Evolutionary conservation across 1,140 invertebrate genomes (phyloP).

Genomic region (Heliconius melpomene): DNA sequence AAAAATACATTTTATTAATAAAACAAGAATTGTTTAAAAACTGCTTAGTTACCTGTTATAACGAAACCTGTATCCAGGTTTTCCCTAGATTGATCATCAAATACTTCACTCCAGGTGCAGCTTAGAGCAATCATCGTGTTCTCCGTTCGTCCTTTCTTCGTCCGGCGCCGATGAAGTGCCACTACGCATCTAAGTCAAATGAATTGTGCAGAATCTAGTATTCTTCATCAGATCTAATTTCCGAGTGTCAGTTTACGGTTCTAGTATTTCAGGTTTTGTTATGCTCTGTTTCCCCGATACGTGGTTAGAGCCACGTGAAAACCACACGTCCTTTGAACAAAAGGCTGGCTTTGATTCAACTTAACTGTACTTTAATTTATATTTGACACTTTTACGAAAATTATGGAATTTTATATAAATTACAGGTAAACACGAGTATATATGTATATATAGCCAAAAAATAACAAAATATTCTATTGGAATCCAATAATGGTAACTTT

Average conservation of each 20-base stretch:
- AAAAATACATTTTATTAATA: not conserved
- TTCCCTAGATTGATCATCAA: conserved; percentile 46
- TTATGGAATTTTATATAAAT: not conserved
- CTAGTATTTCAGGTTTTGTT: conserved; percentile 41
- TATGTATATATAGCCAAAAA: too few species aligned
- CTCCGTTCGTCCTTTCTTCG: not conserved
- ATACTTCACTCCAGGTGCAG: conserved; percentile 51
- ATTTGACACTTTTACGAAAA: not conserved
- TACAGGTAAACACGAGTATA: not conserved
- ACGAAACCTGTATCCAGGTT: conserved; percentile 49
- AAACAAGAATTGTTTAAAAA: not conserved
- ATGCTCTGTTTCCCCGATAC: conserved; percentile 45
- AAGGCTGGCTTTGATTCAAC: conserved; percentile 16
- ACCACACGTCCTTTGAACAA: conserved; percentile 36
- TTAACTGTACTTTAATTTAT: conserved; percentile 22
- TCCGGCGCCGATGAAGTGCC: conserved; percentile 21
- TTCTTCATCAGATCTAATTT: conserved; percentile 35
- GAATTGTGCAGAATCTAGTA: conserved; percentile 35
- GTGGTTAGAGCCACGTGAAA: conserved; percentile 36
- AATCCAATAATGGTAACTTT: too few species aligned
- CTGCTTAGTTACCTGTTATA: conserved; percentile 46
- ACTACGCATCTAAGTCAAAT: conserved; percentile 30
- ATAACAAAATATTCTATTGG: too few species aligned
- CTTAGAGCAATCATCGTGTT: conserved; percentile 20
- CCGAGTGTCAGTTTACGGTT: conserved; percentile 29